Evolutionary conservation across 2,797 vertebrate genomes (phyloP).

Genomic region (Sebastes minor): DNA sequence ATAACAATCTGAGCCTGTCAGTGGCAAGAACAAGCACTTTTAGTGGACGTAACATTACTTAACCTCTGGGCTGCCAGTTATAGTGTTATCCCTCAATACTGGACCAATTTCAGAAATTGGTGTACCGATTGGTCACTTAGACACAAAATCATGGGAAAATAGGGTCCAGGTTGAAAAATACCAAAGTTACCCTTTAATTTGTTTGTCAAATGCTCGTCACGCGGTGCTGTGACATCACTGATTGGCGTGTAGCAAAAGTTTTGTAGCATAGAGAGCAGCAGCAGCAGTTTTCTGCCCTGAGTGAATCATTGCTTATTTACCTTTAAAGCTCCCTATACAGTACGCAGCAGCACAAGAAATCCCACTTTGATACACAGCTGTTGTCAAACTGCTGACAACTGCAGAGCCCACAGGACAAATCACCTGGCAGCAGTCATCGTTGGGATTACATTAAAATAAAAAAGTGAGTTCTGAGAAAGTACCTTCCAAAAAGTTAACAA

Average conservation of each 20-base stretch:
- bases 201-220: not conserved
- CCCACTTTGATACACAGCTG: conserved; percentile 35
- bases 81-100: not conserved
- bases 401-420: conserved; percentile 32
- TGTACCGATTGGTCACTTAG: not conserved
- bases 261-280: not conserved
- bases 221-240: not conserved
- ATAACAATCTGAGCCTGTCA: too few relatives aligned
- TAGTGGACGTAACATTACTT: not conserved
- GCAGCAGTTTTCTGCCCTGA: not conserved
- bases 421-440: not conserved
- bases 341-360: conserved; percentile 17
- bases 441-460: conserved; percentile 25
- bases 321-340: conserved; percentile 12
- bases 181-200: not conserved
- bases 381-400: conserved; percentile 44
- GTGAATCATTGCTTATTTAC: conserved; percentile 29
- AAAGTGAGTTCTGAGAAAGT: conserved; percentile 2
- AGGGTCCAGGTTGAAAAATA: not conserved
- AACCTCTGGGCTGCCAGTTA: rapidly evolving
- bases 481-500: not conserved
- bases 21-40: not conserved
- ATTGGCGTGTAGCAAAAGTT: not conserved
- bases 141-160: not conserved
- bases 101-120: not conserved